Percentiles rank a stretch among this genome's conserved stretches.
These are phyloP conservation scores for Cheilosia impressa DNA, from an alignment of 2,888 invertebrate genomes.

Conservation along the genomic window DNA sequence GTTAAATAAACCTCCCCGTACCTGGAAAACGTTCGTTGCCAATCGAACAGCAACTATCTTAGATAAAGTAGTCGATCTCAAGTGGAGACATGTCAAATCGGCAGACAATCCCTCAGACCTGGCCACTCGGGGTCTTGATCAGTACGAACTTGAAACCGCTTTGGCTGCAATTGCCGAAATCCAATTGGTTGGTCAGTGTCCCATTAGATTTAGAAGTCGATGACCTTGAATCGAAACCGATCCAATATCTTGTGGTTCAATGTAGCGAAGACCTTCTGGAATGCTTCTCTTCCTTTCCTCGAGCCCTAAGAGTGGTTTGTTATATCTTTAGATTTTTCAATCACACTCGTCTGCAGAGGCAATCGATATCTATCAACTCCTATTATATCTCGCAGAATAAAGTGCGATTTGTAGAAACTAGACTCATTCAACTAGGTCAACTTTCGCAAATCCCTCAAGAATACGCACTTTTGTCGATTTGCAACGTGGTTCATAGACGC, in stretches of 20 bases:
- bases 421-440: too few species aligned
- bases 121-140: too few species aligned
- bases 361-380: background rate
- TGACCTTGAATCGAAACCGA: too few species aligned
- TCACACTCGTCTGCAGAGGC: background rate
- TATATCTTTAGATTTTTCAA: conserved; percentile 27
- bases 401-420: background rate
- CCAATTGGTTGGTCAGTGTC: too few species aligned
- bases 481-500: background rate
- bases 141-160: too few species aligned
- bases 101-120: too few species aligned
- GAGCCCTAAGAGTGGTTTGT: conserved; percentile 22
- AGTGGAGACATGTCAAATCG: conserved; percentile 60
- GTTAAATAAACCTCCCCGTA: conserved; percentile 27
- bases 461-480: background rate
- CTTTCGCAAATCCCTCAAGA: background rate
- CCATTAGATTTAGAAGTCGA: too few species aligned
- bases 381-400: background rate
- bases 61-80: conserved; percentile 25
- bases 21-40: conserved; percentile 57
- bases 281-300: conserved; percentile 20
- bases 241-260: background rate
- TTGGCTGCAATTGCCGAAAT: too few species aligned
- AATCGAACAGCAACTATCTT: conserved; percentile 45
- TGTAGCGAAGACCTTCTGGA: conserved; percentile 26